Conservation (phyloP, 2,888 invertebrate genomes). For the Dicycla oo region DNA sequence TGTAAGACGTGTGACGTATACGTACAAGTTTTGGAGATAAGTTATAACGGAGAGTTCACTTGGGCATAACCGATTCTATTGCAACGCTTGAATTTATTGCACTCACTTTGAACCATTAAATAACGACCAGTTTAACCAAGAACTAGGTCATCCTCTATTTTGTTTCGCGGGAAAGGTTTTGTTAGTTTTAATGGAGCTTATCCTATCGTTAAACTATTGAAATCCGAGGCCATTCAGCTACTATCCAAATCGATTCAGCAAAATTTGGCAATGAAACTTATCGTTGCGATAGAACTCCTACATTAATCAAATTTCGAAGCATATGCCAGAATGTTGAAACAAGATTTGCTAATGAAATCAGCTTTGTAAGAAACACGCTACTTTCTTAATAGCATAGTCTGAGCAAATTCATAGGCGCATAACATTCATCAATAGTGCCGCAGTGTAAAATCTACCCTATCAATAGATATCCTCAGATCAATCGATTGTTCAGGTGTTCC, state of each 20-base stretch:
- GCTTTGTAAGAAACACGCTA: background rate
- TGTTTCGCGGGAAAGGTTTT: background rate
- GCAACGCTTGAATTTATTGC: constrained; percentile 55
- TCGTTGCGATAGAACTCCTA: background rate
- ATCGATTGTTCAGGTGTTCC: background rate
- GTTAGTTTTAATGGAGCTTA: background rate
- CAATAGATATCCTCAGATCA: constrained; percentile 1
- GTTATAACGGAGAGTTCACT: constrained; percentile 45
- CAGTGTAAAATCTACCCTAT: background rate
- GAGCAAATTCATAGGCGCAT: background rate
- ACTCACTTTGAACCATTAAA: constrained; percentile 18
- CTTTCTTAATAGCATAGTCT: background rate
- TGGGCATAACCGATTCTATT: constrained; percentile 40
- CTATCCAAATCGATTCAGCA: background rate
- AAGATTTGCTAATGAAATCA: no score
- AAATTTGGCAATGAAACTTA: background rate
- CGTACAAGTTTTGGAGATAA: constrained; percentile 44
- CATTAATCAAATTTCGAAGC: no score
- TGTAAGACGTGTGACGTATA: no score
- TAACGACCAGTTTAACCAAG: constrained; percentile 10
- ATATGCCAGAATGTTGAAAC: background rate
- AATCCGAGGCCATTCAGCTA: constrained; percentile 6
- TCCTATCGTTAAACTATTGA: constrained; percentile 16
- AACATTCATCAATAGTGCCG: background rate
- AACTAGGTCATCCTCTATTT: background rate